Base-by-base conservation (phyloP, 2,888 invertebrate species). In the Drosophila nr. perissopoda region DNA sequence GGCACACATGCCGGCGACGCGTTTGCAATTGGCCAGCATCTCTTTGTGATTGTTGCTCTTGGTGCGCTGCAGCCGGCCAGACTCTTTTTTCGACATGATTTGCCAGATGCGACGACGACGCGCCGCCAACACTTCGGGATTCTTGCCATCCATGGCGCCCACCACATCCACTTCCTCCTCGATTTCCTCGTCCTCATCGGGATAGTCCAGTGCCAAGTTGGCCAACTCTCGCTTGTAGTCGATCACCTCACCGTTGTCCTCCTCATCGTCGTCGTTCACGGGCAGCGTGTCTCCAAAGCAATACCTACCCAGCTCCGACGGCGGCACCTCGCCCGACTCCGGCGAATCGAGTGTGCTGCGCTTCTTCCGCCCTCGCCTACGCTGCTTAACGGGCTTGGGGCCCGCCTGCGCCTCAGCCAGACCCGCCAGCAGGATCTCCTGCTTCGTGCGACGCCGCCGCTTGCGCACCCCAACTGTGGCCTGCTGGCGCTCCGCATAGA, bases 51-150 rank as follows among this genome's bases (percentile, higher is more conserved):
- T 96, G 77, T 97, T 97, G 0, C 95, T 95, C 86, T 97, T 96
- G 4, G 97, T 96, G 87, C 98, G 95, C 91, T 98, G 98, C 62
- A 97, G 97, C 93, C 98, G 98, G 29, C 98, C 97, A 54, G 98
- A 94, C 93, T 99, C 99, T 92, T 99, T 99, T 93, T 98, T 98
- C 0, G 97, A 96, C 94, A 99, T 96, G 80, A 96, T 94, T 66
- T 97, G 95, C 96, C 98, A 99, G 62, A 98, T 95, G 79, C 98
- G 97, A 38, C 96, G 95, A 57, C 99, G 94, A 52, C 98, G 95
- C 11, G 96, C 95, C 0, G 97, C 96, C 95, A 98, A 94, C 0
- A 96, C 95, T 92, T 97, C 97, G 0, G 97, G 97, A 73, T 85
- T 85, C 45, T 95, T 94, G 78, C 87, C 88, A 40, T 87, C 87